Conservation (phyloP, 35 echinoderm and acorn worm species). For the Ophioderma brevispina region DNA sequence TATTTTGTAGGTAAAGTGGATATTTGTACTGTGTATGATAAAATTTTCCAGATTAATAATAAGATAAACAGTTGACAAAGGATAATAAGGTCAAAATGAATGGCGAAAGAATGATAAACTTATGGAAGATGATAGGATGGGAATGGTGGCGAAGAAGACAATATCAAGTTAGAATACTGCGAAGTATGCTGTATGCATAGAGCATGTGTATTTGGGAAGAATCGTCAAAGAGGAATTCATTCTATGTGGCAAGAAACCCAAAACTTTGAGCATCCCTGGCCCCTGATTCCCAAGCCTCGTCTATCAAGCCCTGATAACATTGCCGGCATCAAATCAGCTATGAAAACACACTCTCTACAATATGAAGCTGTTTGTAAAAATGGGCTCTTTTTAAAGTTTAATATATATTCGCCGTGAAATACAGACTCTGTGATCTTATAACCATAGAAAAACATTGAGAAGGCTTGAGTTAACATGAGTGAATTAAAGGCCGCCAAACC, state of each 20-base stretch:
- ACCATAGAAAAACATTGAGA: background rate
- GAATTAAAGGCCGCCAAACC: conserved; percentile 9
- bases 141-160: no score
- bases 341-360: background rate
- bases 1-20: no score
- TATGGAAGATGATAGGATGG: no score
- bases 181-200: no score
- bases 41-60: no score
- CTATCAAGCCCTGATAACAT: background rate
- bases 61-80: no score
- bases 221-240: background rate
- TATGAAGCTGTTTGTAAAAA: background rate
- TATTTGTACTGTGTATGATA: no score
- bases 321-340: conserved; percentile 1
- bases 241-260: background rate
- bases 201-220: no score
- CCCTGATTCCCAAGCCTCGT: background rate
- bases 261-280: background rate
- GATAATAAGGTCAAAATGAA: no score
- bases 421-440: background rate
- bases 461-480: background rate
- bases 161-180: no score
- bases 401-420: conserved; percentile 3
- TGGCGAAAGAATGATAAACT: no score
- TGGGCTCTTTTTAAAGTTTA: background rate